Conservation (phyloP, 2,888 invertebrate species). For the Netelia melanura region DNA sequence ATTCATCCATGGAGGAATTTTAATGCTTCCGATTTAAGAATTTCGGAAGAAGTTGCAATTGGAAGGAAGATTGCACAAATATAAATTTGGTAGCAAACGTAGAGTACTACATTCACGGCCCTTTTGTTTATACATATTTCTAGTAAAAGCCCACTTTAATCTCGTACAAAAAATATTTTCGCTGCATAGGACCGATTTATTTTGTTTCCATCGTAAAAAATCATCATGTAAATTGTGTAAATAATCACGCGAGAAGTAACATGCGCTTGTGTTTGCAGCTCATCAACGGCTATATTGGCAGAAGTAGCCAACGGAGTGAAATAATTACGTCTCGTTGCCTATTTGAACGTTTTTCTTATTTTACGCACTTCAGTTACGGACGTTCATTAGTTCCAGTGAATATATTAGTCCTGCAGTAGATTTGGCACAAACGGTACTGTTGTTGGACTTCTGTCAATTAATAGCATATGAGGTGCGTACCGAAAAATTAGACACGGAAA, state of each 20-base stretch:
- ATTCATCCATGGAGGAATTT: neutral
- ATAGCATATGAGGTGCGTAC: neutral
- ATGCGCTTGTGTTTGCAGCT: slow-evolving; percentile 46
- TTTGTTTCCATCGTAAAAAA: slow-evolving; percentile 50
- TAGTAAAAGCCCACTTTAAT: neutral
- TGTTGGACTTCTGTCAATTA: neutral
- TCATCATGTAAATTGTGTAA: slow-evolving; percentile 73
- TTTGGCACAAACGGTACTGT: slow-evolving; percentile 9
- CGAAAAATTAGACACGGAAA: neutral
- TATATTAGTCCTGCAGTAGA: slow-evolving; percentile 29
- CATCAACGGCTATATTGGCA: slow-evolving; percentile 45
- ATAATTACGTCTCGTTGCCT: slow-evolving; percentile 41
- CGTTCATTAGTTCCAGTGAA: slow-evolving; percentile 43
- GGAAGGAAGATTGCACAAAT: slow-evolving; percentile 5
- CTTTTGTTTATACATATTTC: slow-evolving; percentile 1
- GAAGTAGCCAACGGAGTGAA: slow-evolving; percentile 11
- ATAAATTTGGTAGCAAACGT: neutral
- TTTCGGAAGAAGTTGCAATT: neutral
- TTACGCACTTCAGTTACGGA: slow-evolving; percentile 35
- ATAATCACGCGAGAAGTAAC: slow-evolving; percentile 64
- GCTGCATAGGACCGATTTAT: slow-evolving; percentile 24
- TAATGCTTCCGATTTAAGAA: neutral
- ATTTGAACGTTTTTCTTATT: slow-evolving; percentile 45
- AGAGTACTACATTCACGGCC: slow-evolving; percentile 2
- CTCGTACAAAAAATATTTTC: neutral